Evolutionary conservation across 2,888 invertebrate species (phyloP), one percentile per base, ranked within the genome.

Genomic region (Melipona bicolor): DNA sequence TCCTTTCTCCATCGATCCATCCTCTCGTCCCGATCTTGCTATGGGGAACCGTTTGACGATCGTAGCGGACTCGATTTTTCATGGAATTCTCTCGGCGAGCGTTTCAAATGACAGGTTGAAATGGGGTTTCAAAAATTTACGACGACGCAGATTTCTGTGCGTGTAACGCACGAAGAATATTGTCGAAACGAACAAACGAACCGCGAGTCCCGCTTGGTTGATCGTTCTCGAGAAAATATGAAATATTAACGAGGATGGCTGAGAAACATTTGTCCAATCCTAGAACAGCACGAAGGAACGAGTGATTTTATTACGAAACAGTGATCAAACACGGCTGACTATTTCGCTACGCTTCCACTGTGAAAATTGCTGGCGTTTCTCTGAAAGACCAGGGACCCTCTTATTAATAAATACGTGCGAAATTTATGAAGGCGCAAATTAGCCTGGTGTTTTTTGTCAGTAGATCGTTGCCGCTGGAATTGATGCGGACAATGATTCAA

Each of bases 341-440:
- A 19, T 56, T 32, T 64, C 19, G 36, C 21, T 64, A 13, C 11
- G 64, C 1, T 32, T 4, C 19, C 32, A n/a, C 56, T n/a, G 64
- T 32, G 49, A 50, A 27, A 49, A 49, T 68, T 68, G 50, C 24
- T n/a, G 24, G 21, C 6, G 73, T 49, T 19, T 32, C 64, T 49
- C 54, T 27, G 54, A 17, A 27, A n/a, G 43, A 19, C 13, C 36
- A 43, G 27, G 27, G 1, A 27, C 49, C 19, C 49, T 54, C 72
- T 52, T 27, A 65, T 65, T 54, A 43, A 9, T n/a, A n/a, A n/a
- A 9, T 4, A 5, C 17, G 27, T 17, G 9, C 4, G 64, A 36
- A 49, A 70, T 80, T 78, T 65, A 80, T 78, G 70, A 65, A 17
- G 69, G 49, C 0, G 36, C 17, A 19, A 43, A 70, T 80, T 78